phyloP scores from a whole-genome alignment of 1,140 invertebrate genomes.

The Nasonia giraulti region DNA sequence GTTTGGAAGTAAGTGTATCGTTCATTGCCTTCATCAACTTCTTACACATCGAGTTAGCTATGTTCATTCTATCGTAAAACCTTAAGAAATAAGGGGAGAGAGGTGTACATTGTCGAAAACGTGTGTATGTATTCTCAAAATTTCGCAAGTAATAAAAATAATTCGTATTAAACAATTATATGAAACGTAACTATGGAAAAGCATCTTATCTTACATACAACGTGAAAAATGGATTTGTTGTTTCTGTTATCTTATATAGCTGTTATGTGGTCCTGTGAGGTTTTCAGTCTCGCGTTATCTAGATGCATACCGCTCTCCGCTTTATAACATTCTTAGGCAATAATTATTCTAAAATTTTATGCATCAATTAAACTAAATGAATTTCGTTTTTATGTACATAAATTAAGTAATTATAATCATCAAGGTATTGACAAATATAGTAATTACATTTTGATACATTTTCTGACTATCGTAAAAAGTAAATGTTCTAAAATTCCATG shows the following conservation, averaged over 20 bases:
- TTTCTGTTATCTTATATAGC: constrained; percentile 37
- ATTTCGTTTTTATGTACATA: constrained; percentile 62
- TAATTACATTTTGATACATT: constrained; percentile 55
- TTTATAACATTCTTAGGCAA: constrained; percentile 51
- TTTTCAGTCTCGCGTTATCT: constrained; percentile 60
- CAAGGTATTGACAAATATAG: constrained; percentile 53
- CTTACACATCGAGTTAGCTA: neutral
- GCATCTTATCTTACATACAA: constrained; percentile 23
- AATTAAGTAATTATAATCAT: constrained; percentile 57
- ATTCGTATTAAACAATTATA: constrained; percentile 21
- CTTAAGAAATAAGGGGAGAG: constrained; percentile 55
- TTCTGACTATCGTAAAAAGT: constrained; percentile 53
- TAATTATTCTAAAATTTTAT: constrained; percentile 57
- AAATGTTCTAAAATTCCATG: constrained; percentile 53
- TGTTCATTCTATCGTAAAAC: neutral
- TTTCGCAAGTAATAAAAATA: constrained; percentile 37
- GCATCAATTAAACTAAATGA: constrained; percentile 58
- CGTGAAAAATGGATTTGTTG: constrained; percentile 43
- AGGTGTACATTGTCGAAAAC: constrained; percentile 55
- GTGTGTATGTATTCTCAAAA: constrained; percentile 24
- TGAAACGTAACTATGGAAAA: constrained; percentile 25
- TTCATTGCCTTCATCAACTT: neutral
- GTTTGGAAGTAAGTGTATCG: neutral
- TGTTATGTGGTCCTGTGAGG: constrained; percentile 54
- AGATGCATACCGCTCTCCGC: constrained; percentile 59